These are phyloP conservation scores for Dendrolimus kikuchii DNA, from an alignment of 1,140 invertebrate genomes.

Conservation along the genomic window DNA sequence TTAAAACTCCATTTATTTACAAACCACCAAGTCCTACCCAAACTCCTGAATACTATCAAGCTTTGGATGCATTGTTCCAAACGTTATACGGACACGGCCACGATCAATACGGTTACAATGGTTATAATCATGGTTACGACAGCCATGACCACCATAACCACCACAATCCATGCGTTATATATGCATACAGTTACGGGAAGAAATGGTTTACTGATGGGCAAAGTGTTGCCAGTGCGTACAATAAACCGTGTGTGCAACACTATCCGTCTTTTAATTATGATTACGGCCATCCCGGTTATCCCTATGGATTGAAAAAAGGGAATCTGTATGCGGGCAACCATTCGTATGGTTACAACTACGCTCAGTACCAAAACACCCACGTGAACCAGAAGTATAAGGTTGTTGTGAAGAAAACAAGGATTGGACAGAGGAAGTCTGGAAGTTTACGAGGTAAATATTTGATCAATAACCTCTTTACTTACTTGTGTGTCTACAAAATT, in stretches of 20 bases:
- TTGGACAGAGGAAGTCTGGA: slow-evolving; percentile 28
- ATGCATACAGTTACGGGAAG: slow-evolving; percentile 21
- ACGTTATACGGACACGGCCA: slow-evolving; percentile 28
- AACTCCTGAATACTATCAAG: slow-evolving; percentile 53
- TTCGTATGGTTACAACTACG: slow-evolving; percentile 28
- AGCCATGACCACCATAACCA: slow-evolving; percentile 1
- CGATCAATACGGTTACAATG: slow-evolving; percentile 13
- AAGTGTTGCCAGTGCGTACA: too few relatives aligned
- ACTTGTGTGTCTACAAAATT: too few relatives aligned
- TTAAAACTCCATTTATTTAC: slow-evolving; percentile 51
- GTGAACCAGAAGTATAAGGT: slow-evolving; percentile 44
- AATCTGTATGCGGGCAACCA: slow-evolving; percentile 1
- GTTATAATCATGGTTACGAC: slow-evolving; percentile 8
- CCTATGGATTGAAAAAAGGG: slow-evolving; percentile 14
- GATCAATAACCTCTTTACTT: too few relatives aligned
- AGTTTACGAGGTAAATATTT: slow-evolving; percentile 29
- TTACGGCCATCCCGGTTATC: slow-evolving; percentile 11
- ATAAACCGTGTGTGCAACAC: slow-evolving; percentile 13
- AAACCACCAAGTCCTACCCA: slow-evolving; percentile 50
- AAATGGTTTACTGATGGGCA: slow-evolving; percentile 12
- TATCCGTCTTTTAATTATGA: neutral
- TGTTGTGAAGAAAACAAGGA: slow-evolving; percentile 34
- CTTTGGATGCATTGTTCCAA: slow-evolving; percentile 45
- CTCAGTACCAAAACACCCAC: slow-evolving; percentile 35
- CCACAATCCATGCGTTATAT: slow-evolving; percentile 3